Percentiles rank a stretch among this genome's conserved stretches.
Conservation (phyloP, 2,797 vertebrate genomes). For the Mus minutoides region DNA sequence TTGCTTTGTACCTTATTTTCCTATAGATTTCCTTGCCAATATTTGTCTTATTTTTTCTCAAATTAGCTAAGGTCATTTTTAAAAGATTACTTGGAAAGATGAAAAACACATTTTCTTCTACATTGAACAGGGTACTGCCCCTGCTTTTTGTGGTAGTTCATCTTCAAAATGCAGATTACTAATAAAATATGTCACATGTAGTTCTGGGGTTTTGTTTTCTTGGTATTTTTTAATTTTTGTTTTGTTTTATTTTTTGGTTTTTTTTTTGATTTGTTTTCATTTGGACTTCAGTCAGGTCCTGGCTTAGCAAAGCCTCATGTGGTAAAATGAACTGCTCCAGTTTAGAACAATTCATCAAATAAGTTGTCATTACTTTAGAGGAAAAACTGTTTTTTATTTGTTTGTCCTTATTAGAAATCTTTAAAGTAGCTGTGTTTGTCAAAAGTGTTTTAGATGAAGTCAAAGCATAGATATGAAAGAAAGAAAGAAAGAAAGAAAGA, state of each 20-base stretch:
- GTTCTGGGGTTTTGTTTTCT: neutral
- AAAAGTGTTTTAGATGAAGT: constrained; percentile 35
- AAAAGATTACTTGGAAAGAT: neutral
- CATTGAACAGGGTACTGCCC: neutral
- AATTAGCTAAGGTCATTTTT: neutral
- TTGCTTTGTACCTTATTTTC: constrained; percentile 6
- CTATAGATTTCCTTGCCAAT: constrained; percentile 10
- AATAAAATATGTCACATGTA: constrained; percentile 5
- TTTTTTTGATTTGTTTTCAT: neutral
- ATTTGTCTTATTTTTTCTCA: neutral
- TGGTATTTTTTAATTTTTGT: neutral
- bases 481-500: neutral
- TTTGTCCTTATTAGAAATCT: neutral
- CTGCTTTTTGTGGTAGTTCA: neutral
- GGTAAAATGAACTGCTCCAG: neutral
- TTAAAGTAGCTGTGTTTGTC: constrained; percentile 31
- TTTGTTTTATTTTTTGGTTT: neutral
- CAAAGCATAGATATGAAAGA: neutral
- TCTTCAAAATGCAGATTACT: constrained; percentile 24
- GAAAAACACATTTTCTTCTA: constrained; percentile 31
- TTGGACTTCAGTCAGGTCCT: neutral
- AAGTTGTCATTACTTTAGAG: neutral
- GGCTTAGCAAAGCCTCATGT: neutral
- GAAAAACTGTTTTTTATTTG: neutral
- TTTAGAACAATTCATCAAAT: constrained; percentile 7